Evolutionary conservation across 1,140 invertebrate genomes (phyloP), one percentile per base, ranked within the genome.

Genomic region (Anoplolepis gracilipes): DNA sequence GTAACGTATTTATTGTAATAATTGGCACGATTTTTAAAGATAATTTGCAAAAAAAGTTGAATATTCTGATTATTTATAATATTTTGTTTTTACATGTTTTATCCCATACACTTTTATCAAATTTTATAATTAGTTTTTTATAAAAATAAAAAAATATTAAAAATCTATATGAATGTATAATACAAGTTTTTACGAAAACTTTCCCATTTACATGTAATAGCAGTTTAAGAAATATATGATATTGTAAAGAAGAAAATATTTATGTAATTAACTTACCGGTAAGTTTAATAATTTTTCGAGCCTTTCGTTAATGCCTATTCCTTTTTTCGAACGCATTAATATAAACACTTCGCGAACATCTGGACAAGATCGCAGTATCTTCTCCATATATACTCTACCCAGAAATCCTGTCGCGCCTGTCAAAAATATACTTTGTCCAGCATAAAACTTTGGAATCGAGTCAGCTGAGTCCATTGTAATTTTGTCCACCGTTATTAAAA

Each of bases 341-440:
- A 98, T 91, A 91, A 97, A 98, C 30, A 98, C 96, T 53, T 94
- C 96, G 16, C 96, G 95, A 22, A 98, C 92, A 1, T 96, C 95
- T 11, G 96, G 96, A 92, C 97, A 98, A 36, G 96, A 96, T 65
- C 97, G 93, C 11, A 98, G 93, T 5, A 98, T 93, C 93, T 98
- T 98, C 94, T 98, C 98, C 19, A 98, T 93, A 1, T 98, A 93
- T 3, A 97, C 97, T 95, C 97, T 98, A 90, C 95, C 98, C 90
- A 96, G 95, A 94, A 97, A 98, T 90, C 96, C 97, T 13, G 97
- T 97, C 2, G 94, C 95, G 11, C 97, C 90, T 87, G 96, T 96
- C 42, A 96, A 91, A 72, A 97, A 95, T 28, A 97, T 92, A 33
- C 94, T 95, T 33, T 95, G 95, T 6, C 95, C 96, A 2, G 92